Evolutionary conservation across 2,797 vertebrate genomes (phyloP), one percentile per base, ranked within the genome.

Genomic region (Manis pentadactyla): DNA sequence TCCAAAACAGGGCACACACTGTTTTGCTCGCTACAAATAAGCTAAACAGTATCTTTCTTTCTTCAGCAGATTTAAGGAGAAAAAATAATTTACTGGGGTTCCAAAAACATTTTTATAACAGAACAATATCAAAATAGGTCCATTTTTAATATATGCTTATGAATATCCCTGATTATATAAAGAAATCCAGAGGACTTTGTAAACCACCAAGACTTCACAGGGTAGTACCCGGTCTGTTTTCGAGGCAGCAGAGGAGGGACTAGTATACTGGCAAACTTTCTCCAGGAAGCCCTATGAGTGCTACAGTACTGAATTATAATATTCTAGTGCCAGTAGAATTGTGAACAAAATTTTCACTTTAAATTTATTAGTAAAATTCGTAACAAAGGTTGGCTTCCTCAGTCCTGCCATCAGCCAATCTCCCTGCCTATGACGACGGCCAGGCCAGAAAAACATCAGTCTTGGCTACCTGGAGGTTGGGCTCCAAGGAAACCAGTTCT

Each of bases 141-240:
- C 66, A 79, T 83, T 98, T 94, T 97, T 77, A 97, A 97, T 97
- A 96, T 74, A 97, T 39, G 96, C 87, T 83, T 95, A 96, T 85
- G 95, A 96, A 96, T 96, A 97, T 97, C 97, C 97, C 97, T 97
- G 97, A 98, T 97, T 96, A 92, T 69, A 93, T 46, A 78, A 90
- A 91, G 88, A 93, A 96, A 95, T 64, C 92, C 89, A 90, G 93
- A 97, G 91, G 89, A 95, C 95, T 96, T 49, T 46, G 85, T 96
- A 97, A 97, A 96, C 94, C 79, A 92, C 94, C 75, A 63, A 79
- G 88, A 78, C 90, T 51, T 92, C 96, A 95, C 88, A 94, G 88
- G 91, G 92, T 55, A 68, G 88, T 23, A 79, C n/a, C 88, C 51
- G 49, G 94, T 88, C 94, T 74, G 14, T 89, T 63, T 79, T 87